phyloP scores from a whole-genome alignment of 2,888 invertebrate species.

The Timema cristinae region DNA sequence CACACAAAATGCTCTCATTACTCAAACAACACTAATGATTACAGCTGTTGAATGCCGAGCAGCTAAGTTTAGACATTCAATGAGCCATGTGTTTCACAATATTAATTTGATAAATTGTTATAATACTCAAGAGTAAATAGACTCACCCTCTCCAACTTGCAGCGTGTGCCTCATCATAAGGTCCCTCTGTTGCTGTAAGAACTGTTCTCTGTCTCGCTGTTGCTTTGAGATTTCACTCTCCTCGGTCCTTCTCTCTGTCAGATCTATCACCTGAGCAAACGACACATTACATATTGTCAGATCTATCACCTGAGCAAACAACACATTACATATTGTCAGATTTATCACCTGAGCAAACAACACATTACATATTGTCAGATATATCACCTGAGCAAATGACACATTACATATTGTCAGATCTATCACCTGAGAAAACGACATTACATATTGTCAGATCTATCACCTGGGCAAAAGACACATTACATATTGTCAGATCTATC shows the following conservation, averaged over 20 bases:
- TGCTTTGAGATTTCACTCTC: conserved; percentile 55
- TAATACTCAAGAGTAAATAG: background rate
- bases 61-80: no score
- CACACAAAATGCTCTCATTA: no score
- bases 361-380: conserved; percentile 53
- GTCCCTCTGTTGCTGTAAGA: conserved; percentile 62
- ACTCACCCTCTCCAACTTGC: conserved; percentile 43
- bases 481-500: no score
- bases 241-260: conserved; percentile 53
- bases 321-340: conserved; percentile 50
- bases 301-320: background rate
- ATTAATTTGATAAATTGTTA: no score
- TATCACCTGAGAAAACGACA: no score
- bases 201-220: conserved; percentile 55
- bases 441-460: conserved; percentile 79
- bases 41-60: no score
- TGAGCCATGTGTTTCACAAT: no score
- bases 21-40: no score
- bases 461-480: conserved; percentile 45
- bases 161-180: conserved; percentile 58
- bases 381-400: conserved; percentile 56
- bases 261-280: conserved; percentile 61
- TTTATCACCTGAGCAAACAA: conserved; percentile 59
- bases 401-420: no score
- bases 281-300: no score